phyloP scores from a whole-genome alignment of 2,797 vertebrate species.

The Thaleichthys pacificus region DNA sequence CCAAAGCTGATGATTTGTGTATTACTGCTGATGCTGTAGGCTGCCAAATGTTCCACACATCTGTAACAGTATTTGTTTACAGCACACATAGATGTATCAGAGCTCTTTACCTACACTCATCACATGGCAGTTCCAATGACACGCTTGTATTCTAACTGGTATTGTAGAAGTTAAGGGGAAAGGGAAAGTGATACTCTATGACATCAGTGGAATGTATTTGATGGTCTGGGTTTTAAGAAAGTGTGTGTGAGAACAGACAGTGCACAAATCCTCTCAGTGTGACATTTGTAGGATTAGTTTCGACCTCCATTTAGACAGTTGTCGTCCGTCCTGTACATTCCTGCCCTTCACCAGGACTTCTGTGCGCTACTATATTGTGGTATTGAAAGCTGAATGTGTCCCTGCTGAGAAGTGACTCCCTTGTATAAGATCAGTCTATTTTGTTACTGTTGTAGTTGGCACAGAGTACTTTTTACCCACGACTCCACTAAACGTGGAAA shows the following conservation, averaged over 20 bases:
- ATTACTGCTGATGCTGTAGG: slow-evolving; percentile 38
- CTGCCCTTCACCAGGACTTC: slow-evolving; percentile 68
- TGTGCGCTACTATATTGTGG: slow-evolving; percentile 66
- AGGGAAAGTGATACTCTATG: too few species aligned
- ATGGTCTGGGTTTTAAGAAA: slow-evolving; percentile 10
- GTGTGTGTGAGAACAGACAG: slow-evolving; percentile 15
- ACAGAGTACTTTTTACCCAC: slow-evolving; percentile 71
- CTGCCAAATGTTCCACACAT: slow-evolving; percentile 53
- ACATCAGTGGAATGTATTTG: slow-evolving; percentile 51
- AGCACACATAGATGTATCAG: slow-evolving; percentile 32
- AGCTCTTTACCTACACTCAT: slow-evolving; percentile 19
- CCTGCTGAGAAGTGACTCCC: slow-evolving; percentile 59
- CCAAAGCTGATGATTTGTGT: slow-evolving; percentile 41
- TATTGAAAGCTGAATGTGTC: slow-evolving; percentile 79
- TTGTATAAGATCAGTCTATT: slow-evolving; percentile 74
- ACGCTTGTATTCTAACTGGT: slow-evolving; percentile 8
- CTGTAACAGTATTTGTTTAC: slow-evolving; percentile 56
- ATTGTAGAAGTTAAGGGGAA: background rate
- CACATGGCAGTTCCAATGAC: background rate
- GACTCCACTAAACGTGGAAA: slow-evolving; percentile 49
- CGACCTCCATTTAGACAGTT: slow-evolving; percentile 53
- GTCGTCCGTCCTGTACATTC: slow-evolving; percentile 81
- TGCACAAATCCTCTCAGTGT: slow-evolving; percentile 42
- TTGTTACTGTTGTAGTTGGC: slow-evolving; percentile 66
- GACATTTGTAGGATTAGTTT: slow-evolving; percentile 33